Base-by-base conservation (phyloP, 1,140 invertebrate genomes). In the Drosophila bocki region DNA sequence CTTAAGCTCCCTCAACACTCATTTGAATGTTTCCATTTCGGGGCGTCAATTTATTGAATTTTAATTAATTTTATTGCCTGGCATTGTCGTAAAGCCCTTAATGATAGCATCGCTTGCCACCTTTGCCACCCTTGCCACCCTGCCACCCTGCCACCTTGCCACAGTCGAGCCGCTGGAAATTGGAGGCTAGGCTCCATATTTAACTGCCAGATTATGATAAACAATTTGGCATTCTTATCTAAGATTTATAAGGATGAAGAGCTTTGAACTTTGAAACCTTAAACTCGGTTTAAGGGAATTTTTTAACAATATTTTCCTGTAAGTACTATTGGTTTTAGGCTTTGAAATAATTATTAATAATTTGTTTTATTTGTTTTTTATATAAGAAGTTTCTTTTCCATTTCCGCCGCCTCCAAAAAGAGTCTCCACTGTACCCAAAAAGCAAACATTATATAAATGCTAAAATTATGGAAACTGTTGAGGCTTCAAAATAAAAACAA, bases 61-160 rank as follows among this genome's bases (percentile, higher is more conserved):
- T 88, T 88, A 88, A 88, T 88, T 88, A 88, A 90, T 88, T 88
- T 88, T 80, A 88, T 90, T 88, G 85, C 70, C 78, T 65, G 67
- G 50, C 74, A 76, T 80, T 77, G 65, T 35, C 74, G 69, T 88
- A 80, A 80, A 84, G 84, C 80, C 70, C 59, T 75, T 90, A 82
- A 82, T 87, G 83, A 87, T 83, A 68, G 81, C 71, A 75, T 74
- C 75, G 50, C 47, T 48, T 47, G 63, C 48, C 19, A 44, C 42
- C 9, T 22, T 42, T 41, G 62, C 48, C 17, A 51, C 29, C n/a
- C 2, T 19, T 9, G 42, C 42, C 17, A 37, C 51, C 47, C 39
- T 37, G 63, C 39, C 17, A 53, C 29, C n/a, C 17, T 3, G 47
- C 47, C 15, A 26, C 45, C 12, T 26, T 12, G 12, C 3, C 12